Base-by-base conservation (phyloP, 2,113 vertebrate species). In the Spea multiplicata region DNA sequence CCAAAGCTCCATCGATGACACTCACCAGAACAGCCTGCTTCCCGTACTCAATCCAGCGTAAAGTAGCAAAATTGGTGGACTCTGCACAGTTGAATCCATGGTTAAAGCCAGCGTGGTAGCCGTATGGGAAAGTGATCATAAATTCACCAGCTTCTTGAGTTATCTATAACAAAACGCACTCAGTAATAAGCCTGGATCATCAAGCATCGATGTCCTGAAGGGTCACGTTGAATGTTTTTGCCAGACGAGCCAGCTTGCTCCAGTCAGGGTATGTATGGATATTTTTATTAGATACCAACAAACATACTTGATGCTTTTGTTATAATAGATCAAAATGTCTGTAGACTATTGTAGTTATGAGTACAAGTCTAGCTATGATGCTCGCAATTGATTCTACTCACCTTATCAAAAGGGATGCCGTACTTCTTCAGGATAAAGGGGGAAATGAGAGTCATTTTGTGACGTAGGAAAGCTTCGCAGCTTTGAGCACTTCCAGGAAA, bases 31-130 rank as follows among this genome's bases (percentile, higher is more conserved):
- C 93, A 0, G 97, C 96, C 67, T 95, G 95, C 84, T 99, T 99
- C 83, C 97, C 97, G 0, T 99, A 99, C 71, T 99, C 96, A 0
- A 99, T 98, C 97, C 97, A 99, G 17, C 97, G 89, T 57, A 94
- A 92, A 1, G 95, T 97, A 61, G 97, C 97, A 80, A 99, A 99
- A 86, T 98, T 99, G 68, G 96, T 98, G 3, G 97, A 96, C 84
- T 99, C 97, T 0, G 96, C 96, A 83, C 97, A 99, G 88, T 99
- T 99, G 88, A 98, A 99, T n/a, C 97, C 97, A 0, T 99, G 97
- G 87, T 99, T 99, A 84, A 99, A 99, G n/a, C 97, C 97, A 30
- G 97, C 95, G 0, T 98, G 97, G 83, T 99, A 99, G 59, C 92
- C 95, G 10, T 95, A 99, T 0, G 97, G 97, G 75, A 99, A 99